Conservation (phyloP, 2,113 vertebrate species). For the Indicator maculatus region DNA sequence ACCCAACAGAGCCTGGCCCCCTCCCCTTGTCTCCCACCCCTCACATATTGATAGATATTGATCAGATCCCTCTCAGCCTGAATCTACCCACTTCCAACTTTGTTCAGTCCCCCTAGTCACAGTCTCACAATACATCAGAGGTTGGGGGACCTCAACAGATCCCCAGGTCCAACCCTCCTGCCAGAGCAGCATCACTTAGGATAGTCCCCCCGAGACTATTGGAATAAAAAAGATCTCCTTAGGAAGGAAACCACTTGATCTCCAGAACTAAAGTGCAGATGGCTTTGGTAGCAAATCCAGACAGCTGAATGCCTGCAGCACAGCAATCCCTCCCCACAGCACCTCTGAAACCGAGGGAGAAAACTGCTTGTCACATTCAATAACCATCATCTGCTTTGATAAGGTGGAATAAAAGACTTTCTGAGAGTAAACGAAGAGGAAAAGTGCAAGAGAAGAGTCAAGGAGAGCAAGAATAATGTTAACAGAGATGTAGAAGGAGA, state of each 20-base stretch:
- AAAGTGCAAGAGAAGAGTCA: neutral
- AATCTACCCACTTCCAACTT: no score
- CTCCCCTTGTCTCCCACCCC: no score
- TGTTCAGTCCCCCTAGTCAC: no score
- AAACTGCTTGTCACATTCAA: neutral
- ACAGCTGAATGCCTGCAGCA: neutral
- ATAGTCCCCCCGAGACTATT: neutral
- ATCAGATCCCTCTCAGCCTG: no score
- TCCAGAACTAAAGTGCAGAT: neutral
- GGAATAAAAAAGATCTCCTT: neutral
- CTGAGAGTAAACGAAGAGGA: neutral
- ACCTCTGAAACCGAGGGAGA: constrained; percentile 20
- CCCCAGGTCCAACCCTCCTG: no score
- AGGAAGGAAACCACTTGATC: neutral
- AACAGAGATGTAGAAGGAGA: neutral
- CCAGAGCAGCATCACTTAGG: neutral
- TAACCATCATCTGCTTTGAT: constrained; percentile 9
- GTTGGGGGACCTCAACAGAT: neutral
- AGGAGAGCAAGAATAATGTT: no score
- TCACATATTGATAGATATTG: no score
- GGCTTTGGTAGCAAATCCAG: neutral
- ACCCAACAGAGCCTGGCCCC: no score
- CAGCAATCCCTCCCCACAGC: neutral
- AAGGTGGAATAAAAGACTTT: constrained; percentile 5
- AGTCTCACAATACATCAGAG: no score